These are phyloP conservation scores for Platycheirus rosarum DNA, from an alignment of 2,888 invertebrate species.

Conservation along the genomic window DNA sequence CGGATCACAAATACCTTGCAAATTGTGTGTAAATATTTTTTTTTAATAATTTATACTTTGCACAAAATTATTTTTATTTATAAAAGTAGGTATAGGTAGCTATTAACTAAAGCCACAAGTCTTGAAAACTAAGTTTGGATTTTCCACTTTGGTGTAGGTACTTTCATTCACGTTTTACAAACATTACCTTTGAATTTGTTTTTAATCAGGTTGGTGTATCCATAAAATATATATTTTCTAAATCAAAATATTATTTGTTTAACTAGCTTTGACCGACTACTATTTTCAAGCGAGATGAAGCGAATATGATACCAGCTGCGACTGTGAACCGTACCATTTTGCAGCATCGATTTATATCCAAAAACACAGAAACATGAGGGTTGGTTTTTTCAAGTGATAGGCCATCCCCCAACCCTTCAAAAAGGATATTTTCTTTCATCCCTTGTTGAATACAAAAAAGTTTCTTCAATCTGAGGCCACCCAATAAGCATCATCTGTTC, in stretches of 20 bases:
- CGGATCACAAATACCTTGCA: too few species aligned
- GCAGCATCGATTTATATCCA: constrained; percentile 57
- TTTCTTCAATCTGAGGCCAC: constrained; percentile 43
- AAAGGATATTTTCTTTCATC: constrained; percentile 14
- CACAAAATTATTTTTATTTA: too few species aligned
- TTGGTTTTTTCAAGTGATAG: neutral
- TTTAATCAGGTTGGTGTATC: neutral
- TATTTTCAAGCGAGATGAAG: neutral
- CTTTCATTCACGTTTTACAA: too few species aligned
- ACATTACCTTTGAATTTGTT: neutral
- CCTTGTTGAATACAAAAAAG: constrained; percentile 1
- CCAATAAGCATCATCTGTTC: constrained; percentile 70
- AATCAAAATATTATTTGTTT: neutral
- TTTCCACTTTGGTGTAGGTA: too few species aligned
- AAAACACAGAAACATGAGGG: constrained; percentile 9
- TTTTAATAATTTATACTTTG: too few species aligned
- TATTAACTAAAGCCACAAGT: too few species aligned
- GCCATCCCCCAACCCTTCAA: constrained; percentile 6
- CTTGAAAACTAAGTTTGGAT: too few species aligned
- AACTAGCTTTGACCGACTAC: neutral
- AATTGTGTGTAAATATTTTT: too few species aligned
- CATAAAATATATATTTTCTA: neutral
- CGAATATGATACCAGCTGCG: neutral
- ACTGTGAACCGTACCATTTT: constrained; percentile 30
- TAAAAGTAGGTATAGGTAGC: too few species aligned